Conservation (phyloP, 2,888 invertebrate species). For the Encarsia formosa region DNA sequence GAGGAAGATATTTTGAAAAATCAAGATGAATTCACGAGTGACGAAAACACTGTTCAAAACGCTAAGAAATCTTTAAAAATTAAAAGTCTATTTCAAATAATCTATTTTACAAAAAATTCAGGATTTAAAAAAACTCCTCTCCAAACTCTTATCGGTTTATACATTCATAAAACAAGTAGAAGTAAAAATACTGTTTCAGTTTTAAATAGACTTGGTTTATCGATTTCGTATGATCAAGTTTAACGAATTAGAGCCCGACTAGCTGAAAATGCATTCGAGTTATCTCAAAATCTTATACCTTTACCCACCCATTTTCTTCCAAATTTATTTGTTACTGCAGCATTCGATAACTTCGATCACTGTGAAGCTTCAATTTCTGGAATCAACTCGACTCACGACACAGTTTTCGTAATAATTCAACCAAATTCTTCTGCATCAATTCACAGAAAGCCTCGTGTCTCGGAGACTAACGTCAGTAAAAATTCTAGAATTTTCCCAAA, state of each 20-base stretch:
- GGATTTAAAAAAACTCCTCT: constrained; percentile 17
- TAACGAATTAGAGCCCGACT: not conserved
- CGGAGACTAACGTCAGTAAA: not conserved
- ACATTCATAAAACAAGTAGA: constrained; percentile 9
- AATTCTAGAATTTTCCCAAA: not conserved
- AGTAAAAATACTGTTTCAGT: constrained; percentile 13
- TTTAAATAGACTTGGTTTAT: constrained; percentile 11
- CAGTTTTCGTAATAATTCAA: not conserved
- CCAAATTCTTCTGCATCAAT: not conserved
- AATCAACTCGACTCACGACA: not conserved
- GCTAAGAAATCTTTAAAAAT: not conserved
- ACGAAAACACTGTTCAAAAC: not conserved
- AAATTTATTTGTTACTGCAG: not conserved
- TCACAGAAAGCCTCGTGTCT: not conserved
- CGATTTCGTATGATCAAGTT: constrained; percentile 5
- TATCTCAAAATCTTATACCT: not conserved
- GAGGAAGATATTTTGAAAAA: not conserved
- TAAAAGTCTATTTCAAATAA: not conserved
- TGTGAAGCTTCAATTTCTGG: not conserved
- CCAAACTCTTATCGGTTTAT: constrained; percentile 16
- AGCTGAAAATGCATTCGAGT: not conserved
- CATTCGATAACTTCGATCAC: not conserved
- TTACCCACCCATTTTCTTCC: not conserved
- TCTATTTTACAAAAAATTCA: not conserved
- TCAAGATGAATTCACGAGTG: not conserved